phyloP scores from a whole-genome alignment of 2,888 invertebrate species.

The Brenthis hecate region DNA sequence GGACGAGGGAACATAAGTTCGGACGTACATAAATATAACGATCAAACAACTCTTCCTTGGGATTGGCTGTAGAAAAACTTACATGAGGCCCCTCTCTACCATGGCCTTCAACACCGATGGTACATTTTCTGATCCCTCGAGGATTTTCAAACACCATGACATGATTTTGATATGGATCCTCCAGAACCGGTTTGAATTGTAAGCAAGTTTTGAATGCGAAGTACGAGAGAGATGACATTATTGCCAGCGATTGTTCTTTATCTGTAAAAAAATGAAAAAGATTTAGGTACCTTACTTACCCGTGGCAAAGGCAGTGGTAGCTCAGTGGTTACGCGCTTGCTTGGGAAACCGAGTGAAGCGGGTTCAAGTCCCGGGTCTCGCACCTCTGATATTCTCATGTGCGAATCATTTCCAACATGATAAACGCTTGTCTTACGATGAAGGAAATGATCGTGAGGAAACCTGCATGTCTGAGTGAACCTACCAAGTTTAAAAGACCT shows the following conservation, averaged over 20 bases:
- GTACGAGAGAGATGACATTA: constrained; percentile 54
- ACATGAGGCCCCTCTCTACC: constrained; percentile 59
- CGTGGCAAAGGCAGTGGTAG: too few species aligned
- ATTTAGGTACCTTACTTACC: background rate
- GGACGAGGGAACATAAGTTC: too few species aligned
- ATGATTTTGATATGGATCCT: constrained; percentile 45
- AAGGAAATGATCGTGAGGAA: too few species aligned
- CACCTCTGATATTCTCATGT: too few species aligned
- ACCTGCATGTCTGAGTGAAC: too few species aligned
- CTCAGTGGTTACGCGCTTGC: too few species aligned
- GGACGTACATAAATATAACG: background rate
- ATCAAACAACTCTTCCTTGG: too few species aligned
- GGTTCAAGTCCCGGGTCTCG: too few species aligned
- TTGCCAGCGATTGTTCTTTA: constrained; percentile 55
- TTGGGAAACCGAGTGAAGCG: too few species aligned
- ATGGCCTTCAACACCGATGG: constrained; percentile 49
- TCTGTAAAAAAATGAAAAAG: constrained; percentile 46
- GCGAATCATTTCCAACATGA: too few species aligned
- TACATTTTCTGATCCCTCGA: constrained; percentile 54
- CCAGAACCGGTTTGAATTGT: constrained; percentile 63
- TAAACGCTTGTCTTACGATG: too few species aligned
- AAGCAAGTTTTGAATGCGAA: constrained; percentile 65
- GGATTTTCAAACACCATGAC: constrained; percentile 65
- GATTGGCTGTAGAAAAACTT: constrained; percentile 41
- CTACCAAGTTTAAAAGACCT: too few species aligned